Percentiles rank a stretch among this genome's conserved stretches.
phyloP scores from a whole-genome alignment of 2,797 vertebrate species.

The Micrastur ruficollis region DNA sequence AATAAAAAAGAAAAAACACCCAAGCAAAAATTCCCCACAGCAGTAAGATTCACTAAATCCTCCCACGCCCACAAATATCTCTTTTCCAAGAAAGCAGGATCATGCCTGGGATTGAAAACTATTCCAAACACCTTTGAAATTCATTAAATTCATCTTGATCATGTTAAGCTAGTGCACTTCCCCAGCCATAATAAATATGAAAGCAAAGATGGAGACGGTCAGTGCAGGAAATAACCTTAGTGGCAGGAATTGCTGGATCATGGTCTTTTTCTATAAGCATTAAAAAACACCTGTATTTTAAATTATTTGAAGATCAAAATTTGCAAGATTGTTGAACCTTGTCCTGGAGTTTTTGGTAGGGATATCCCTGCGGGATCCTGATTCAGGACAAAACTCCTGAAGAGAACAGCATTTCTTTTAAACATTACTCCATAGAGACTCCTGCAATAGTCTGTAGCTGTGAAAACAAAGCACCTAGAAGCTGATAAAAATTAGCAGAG shows the following conservation, averaged over 20 bases:
- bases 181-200: neutral
- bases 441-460: neutral
- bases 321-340: neutral
- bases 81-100: neutral
- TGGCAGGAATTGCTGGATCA: neutral
- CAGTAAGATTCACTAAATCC: neutral
- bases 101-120: neutral
- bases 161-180: neutral
- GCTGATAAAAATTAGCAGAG: neutral
- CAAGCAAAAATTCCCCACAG: neutral
- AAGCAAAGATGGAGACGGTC: neutral
- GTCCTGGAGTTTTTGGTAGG: neutral
- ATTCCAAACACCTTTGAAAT: neutral
- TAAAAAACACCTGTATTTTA: neutral
- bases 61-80: neutral
- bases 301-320: neutral
- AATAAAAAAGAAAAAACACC: neutral
- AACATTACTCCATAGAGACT: neutral
- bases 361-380: neutral
- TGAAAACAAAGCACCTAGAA: neutral
- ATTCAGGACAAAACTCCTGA: neutral
- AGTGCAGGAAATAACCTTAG: neutral
- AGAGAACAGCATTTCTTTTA: neutral
- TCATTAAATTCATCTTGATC: neutral
- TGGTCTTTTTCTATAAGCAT: neutral